Evolutionary conservation across 2,797 vertebrate species (phyloP), one percentile per base, ranked within the genome.

Genomic region (Tenualosa thibaudeaui): DNA sequence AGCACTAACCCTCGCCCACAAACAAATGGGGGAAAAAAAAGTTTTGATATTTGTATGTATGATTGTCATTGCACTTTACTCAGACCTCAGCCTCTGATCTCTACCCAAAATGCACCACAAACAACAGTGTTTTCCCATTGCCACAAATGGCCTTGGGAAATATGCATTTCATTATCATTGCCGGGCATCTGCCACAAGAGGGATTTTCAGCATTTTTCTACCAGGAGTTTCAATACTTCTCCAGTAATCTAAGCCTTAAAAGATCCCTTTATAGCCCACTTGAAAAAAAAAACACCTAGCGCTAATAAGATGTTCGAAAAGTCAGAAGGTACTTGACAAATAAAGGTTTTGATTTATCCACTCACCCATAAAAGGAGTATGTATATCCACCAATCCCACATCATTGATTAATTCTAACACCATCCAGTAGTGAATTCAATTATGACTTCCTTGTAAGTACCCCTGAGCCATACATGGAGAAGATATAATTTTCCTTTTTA

Each of bases 391-490:
- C 40, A 43, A 43, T 46, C 71, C 46, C 40, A 78, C 37, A 46
- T 46, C 71, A 78, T 78, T 78, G 71, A 78, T 78, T 78, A 17
- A 78, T 78, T 43, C 40, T 40, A 78, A 78, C 71, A 78, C 71
- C 71, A 78, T 78, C 37, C 17, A 78, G 37, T 5, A 46, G 71
- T 43, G 71, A 78, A 78, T 78, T 78, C 71, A 78, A 78, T 78
- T 78, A 78, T 43, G 71, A 78, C 71, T 78, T 40, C 40, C 71
- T 78, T 78, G 71, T 78, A 78, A 78, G 71, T 78, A 78, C 71
- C 71, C 37, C 19, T 78, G 71, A 78, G 71, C 71, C 71, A 46
- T 78, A 46, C 71, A 22, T 78, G 37, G 37, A 78, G 40, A 78
- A 78, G 71, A 78, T 22, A 46, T 78, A 17, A 78, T 43, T 78